Conservation (phyloP, 2,888 invertebrate genomes). For the Andrena dorsata region DNA sequence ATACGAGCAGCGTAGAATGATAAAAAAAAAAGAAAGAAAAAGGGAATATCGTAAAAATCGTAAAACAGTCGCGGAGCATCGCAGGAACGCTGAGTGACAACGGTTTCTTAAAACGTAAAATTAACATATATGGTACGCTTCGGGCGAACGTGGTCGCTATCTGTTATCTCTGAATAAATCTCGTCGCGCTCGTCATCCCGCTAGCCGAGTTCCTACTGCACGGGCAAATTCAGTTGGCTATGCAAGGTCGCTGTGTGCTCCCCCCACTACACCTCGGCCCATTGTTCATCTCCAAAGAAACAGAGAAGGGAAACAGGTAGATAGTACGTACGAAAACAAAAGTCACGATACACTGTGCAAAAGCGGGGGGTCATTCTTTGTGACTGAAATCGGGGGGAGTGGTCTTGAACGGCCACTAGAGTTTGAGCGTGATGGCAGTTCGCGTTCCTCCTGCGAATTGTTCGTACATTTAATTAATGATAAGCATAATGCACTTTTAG, state of each 20-base stretch:
- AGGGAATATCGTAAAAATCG: conserved; percentile 38
- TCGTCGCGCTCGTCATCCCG: not conserved
- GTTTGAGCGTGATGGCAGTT: conserved; percentile 10
- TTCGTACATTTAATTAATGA: conserved; percentile 21
- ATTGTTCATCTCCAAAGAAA: no score
- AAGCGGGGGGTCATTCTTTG: not conserved
- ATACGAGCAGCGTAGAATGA: conserved; percentile 25
- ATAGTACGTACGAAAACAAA: not conserved
- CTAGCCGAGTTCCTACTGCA: conserved; percentile 12
- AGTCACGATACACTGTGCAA: not conserved
- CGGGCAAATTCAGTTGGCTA: conserved; percentile 1
- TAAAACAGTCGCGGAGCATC: conserved; percentile 59
- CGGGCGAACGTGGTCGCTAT: conserved; percentile 19
- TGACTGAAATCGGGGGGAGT: not conserved
- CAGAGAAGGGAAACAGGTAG: no score
- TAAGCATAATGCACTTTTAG: conserved; percentile 62
- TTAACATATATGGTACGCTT: conserved; percentile 24
- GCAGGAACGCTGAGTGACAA: conserved; percentile 44
- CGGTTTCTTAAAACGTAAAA: conserved; percentile 50
- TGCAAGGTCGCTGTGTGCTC: not conserved
- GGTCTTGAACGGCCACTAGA: not conserved
- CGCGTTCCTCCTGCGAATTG: conserved; percentile 16
- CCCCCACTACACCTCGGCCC: no score
- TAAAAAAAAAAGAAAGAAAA: conserved; percentile 23
- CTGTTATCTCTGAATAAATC: not conserved